These are phyloP conservation scores for Hipposideros armiger DNA, from an alignment of 2,113 vertebrate genomes.

Conservation along the genomic window DNA sequence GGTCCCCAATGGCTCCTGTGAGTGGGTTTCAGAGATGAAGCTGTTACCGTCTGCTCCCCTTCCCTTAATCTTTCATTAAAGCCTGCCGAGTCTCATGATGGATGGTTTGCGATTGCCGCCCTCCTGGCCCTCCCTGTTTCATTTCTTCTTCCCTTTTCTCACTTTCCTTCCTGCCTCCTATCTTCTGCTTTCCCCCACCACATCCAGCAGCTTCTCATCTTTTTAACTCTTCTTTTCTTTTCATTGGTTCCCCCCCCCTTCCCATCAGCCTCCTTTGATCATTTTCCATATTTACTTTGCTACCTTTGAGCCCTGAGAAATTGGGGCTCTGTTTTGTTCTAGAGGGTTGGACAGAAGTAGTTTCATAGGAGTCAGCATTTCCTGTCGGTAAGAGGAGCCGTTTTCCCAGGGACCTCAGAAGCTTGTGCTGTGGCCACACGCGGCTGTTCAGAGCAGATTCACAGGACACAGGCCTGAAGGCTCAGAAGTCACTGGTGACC, in stretches of 20 bases:
- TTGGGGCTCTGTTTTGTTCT: not conserved
- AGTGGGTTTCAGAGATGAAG: not conserved
- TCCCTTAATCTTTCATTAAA: not conserved
- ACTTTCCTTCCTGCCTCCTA: not conserved
- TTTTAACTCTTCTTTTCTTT: not conserved
- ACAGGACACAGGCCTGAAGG: not conserved
- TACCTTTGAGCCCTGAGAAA: not conserved
- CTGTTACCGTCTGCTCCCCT: not conserved
- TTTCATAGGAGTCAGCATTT: not conserved
- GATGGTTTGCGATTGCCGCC: not conserved
- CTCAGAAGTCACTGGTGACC: not conserved
- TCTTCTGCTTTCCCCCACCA: not conserved
- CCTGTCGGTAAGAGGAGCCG: not conserved
- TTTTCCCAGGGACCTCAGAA: not conserved
- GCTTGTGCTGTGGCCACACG: rapidly evolving
- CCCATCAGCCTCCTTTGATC: not conserved
- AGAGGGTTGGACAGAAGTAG: not conserved
- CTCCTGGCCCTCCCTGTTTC: not conserved
- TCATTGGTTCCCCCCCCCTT: not conserved
- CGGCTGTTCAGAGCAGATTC: not conserved
- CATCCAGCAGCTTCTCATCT: not conserved
- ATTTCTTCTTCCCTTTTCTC: not conserved
- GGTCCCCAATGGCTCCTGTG: not conserved
- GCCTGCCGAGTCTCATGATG: not conserved
- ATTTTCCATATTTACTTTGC: not conserved